Percentiles rank a stretch among this genome's conserved stretches.
Conservation (phyloP, 2,113 vertebrate species). For the Pelodiscus sinensis region DNA sequence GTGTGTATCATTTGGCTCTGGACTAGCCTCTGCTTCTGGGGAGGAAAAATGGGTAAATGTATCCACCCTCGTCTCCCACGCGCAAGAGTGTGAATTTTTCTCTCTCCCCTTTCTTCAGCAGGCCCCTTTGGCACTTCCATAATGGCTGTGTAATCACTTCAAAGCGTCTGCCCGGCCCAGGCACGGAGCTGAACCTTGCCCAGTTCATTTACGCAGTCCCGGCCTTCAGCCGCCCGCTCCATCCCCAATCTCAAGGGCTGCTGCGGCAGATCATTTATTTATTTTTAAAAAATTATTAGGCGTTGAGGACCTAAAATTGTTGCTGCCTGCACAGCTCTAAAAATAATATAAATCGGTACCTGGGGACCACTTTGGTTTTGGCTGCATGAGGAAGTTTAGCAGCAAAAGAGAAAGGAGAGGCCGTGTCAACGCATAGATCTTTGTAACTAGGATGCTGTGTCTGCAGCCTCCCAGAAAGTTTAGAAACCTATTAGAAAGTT, state of each 20-base stretch:
- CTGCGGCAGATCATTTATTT: not conserved
- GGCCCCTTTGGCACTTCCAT: not conserved
- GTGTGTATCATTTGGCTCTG: not conserved
- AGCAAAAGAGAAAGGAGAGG: conserved; percentile 45
- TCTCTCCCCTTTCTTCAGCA: not conserved
- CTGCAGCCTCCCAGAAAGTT: conserved; percentile 39
- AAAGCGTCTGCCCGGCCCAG: not conserved
- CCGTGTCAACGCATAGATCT: conserved; percentile 31
- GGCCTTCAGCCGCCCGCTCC: not conserved
- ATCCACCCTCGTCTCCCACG: not conserved
- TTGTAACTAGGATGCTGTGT: conserved; percentile 43
- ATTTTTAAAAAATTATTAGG: conserved; percentile 15
- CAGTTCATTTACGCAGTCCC: not conserved
- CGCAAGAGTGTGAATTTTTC: not conserved
- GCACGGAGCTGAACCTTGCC: not conserved
- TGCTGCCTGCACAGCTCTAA: conserved; percentile 56
- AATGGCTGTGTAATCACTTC: not conserved
- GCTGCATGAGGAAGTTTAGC: conserved; percentile 50
- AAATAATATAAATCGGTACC: conserved; percentile 64
- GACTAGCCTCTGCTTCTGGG: not conserved
- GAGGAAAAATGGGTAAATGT: not conserved
- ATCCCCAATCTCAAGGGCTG: accelerated
- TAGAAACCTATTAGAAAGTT: conserved; percentile 35
- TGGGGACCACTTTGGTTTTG: conserved; percentile 45
- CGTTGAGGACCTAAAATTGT: conserved; percentile 43